A percentile compares a stretch with the other conserved stretches of the same genome.
phyloP scores from a whole-genome alignment of 2,888 invertebrate species.

The Hedya salicella region DNA sequence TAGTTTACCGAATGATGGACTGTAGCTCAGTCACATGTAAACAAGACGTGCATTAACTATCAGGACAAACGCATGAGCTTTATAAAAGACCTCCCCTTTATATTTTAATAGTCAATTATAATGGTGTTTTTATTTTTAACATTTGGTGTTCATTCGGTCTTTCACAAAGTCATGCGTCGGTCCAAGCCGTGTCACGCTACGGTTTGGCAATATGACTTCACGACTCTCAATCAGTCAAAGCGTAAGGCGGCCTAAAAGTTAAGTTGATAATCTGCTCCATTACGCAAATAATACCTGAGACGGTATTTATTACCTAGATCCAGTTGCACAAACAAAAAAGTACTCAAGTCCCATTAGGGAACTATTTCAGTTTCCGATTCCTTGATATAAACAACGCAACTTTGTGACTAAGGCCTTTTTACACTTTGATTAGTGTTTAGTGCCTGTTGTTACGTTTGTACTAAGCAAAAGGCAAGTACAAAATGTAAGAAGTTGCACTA shows the following conservation, averaged over 20 bases:
- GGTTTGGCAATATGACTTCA: not conserved
- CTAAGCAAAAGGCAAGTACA: too few relatives aligned
- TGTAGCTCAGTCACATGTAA: not conserved
- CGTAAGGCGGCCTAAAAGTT: conserved; percentile 12
- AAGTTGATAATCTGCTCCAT: conserved; percentile 16
- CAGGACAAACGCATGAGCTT: conserved; percentile 4
- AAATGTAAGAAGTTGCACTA: too few relatives aligned
- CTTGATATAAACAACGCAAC: too few relatives aligned
- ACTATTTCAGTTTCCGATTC: too few relatives aligned
- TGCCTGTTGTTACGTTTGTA: too few relatives aligned
- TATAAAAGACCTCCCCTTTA: not conserved
- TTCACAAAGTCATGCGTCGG: conserved; percentile 18
- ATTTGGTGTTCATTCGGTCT: not conserved
- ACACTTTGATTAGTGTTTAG: too few relatives aligned
- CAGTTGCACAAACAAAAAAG: not conserved
- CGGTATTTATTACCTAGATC: conserved; percentile 7
- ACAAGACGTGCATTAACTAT: not conserved
- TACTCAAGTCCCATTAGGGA: too few relatives aligned
- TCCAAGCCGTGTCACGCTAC: not conserved
- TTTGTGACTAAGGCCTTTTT: too few relatives aligned
- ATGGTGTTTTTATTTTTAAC: conserved; percentile 14
- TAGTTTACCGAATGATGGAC: not conserved
- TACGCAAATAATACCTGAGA: conserved; percentile 12
- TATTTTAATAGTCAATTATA: conserved; percentile 5
- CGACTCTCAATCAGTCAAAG: too few relatives aligned